Evolutionary conservation across 2,113 vertebrate genomes (phyloP), one percentile per base, ranked within the genome.

Genomic region (Pithys albifrons): DNA sequence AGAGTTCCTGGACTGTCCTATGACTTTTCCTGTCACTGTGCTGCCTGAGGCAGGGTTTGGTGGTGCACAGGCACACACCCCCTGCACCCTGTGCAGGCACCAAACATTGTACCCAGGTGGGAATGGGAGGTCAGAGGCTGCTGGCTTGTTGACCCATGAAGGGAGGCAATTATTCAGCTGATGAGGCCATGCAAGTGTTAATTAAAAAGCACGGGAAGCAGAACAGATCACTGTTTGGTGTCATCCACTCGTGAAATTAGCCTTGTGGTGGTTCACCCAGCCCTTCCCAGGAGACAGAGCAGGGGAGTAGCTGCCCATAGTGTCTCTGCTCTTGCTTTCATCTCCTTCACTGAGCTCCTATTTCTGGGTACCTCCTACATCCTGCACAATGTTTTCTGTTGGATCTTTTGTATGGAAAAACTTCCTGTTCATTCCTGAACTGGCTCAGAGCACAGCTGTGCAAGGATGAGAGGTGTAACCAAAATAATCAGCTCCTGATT

Each of bases 131-230:
- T 86, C 90, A 88, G 82, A 49, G 61, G 67, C 88, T 96, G 79
- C 85, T 89, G 81, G 62, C 49, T 91, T 97, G 92, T 87, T 97
- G 97, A 97, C 87, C 95, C 96, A 59, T 89, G 94, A 96, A 97
- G 48, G 70, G 80, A 96, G 84, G 92, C 88, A 93, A 91, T 94
- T 96, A 95, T 89, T 85, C 92, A 87, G 83, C 73, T 85, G 89
- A 89, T 81, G 95, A 93, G 86, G 96, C 89, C 94, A 81, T 85
- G 93, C 93, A 95, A 80, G 93, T 96, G 97, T 93, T 96, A 97
- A 97, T 97, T 96, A 97, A 97, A 97, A 95, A 87, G 65, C 79
- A 95, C 57, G 92, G 9, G 69, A 96, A 91, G 94, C 94, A 96
- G 95, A 95, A 88, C 79, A 87, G 89, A 91, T 95, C 92, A 85